phyloP scores from a whole-genome alignment of 2,888 invertebrate genomes.

The Sarcophaga caerulescens region DNA sequence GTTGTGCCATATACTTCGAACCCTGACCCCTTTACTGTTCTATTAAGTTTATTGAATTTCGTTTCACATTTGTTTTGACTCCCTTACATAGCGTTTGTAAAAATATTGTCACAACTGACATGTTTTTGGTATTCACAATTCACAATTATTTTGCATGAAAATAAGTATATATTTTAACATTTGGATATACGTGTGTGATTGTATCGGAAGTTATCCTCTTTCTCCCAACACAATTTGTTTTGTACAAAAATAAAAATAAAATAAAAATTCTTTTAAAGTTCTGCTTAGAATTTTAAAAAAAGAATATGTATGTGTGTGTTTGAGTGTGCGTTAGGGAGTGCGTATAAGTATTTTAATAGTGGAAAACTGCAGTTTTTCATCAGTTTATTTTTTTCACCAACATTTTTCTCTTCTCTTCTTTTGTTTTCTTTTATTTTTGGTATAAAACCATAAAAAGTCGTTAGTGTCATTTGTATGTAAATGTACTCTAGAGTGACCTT shows the following conservation, averaged over 20 bases:
- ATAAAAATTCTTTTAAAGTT: slow-evolving; percentile 30
- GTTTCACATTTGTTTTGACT: no score
- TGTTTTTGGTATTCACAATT: no score
- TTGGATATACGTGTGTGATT: no score
- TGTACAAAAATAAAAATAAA: not conserved
- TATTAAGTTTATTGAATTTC: no score
- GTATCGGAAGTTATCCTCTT: no score
- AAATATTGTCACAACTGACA: no score
- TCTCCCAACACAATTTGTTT: not conserved
- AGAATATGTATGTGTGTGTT: not conserved
- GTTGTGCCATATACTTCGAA: no score
- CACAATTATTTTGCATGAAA: no score
- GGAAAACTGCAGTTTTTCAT: slow-evolving; percentile 55
- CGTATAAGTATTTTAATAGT: slow-evolving; percentile 21
- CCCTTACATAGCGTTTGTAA: no score
- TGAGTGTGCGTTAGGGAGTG: slow-evolving; percentile 8
- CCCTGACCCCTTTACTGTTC: no score
- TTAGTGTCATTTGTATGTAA: slow-evolving; percentile 66
- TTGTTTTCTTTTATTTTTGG: slow-evolving; percentile 17
- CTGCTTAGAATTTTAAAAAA: not conserved
- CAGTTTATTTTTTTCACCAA: not conserved
- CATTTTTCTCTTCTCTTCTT: not conserved
- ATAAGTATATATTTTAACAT: no score
- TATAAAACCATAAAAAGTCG: slow-evolving; percentile 61
- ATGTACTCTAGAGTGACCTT: slow-evolving; percentile 68